Evolutionary conservation across 2,797 vertebrate genomes (phyloP).

Genomic region (Jordanella pulchra): DNA sequence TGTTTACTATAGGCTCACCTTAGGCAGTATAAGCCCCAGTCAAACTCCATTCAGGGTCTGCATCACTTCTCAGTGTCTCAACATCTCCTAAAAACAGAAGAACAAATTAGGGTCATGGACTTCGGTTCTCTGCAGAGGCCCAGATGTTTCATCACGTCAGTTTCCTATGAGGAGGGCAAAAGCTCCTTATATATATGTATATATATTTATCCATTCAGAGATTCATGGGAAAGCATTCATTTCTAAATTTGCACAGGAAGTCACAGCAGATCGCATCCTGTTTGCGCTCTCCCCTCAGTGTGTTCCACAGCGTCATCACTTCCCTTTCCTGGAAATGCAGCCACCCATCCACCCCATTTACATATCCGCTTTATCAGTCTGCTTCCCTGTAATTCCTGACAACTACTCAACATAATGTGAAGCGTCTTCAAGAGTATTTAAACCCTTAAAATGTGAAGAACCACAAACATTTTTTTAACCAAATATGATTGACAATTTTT

Average conservation of each 20-base stretch:
- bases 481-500: too few species aligned
- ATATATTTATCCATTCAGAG: slow-evolving; percentile 47
- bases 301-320: slow-evolving; percentile 77
- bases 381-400: slow-evolving; percentile 27
- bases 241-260: slow-evolving; percentile 80
- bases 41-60: slow-evolving; percentile 69
- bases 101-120: slow-evolving; percentile 30
- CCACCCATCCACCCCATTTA: slow-evolving; percentile 67
- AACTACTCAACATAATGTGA: slow-evolving; percentile 18
- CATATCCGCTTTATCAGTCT: slow-evolving; percentile 60
- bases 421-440: background rate
- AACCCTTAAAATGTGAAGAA: slow-evolving; percentile 5
- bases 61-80: slow-evolving; percentile 46
- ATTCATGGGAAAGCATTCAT: slow-evolving; percentile 71
- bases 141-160: slow-evolving; percentile 10
- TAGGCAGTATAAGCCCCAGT: slow-evolving; percentile 60
- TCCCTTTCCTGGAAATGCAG: slow-evolving; percentile 82
- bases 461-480: too few species aligned
- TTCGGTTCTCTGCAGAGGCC: slow-evolving; percentile 3
- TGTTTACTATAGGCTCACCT: slow-evolving; percentile 62
- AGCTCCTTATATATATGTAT: background rate
- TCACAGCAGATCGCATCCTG: slow-evolving; percentile 80
- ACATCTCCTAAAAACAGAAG: slow-evolving; percentile 68
- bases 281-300: slow-evolving; percentile 76
- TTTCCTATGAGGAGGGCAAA: slow-evolving; percentile 14